Conservation (phyloP, 2,113 vertebrate species). For the Scomber scombrus region DNA sequence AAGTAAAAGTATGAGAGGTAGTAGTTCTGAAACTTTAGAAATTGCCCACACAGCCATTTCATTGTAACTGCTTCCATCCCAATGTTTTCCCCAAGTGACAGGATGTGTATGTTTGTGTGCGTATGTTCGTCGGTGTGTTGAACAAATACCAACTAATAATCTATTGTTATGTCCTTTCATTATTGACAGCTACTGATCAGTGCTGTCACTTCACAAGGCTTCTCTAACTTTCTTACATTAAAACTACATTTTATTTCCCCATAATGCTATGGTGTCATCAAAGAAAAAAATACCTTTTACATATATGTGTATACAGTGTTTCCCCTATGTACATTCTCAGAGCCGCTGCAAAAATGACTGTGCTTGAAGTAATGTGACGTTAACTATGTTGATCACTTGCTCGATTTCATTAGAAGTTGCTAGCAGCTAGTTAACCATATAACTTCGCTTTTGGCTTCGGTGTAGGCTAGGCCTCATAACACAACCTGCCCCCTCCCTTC, state of each 20-base stretch:
- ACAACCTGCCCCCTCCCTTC: no score
- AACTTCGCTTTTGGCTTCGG: no score
- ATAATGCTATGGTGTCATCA: conserved; percentile 19
- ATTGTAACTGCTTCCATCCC: neutral
- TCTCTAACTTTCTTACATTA: neutral
- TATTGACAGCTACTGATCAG: conserved; percentile 24
- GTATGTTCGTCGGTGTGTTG: conserved; percentile 13
- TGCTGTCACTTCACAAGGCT: conserved; percentile 35
- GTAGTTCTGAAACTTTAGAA: conserved; percentile 56
- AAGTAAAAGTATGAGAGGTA: conserved; percentile 43
- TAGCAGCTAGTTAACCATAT: no score
- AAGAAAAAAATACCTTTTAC: conserved; percentile 7
- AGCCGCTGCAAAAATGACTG: no score
- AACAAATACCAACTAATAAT: conserved; percentile 33
- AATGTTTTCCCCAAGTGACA: conserved; percentile 36
- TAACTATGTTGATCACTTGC: no score
- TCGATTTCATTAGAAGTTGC: no score
- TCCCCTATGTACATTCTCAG: no score
- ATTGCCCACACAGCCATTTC: conserved; percentile 44
- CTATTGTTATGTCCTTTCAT: conserved; percentile 33
- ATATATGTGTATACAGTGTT: neutral
- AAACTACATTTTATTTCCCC: conserved; percentile 20
- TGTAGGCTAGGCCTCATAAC: no score
- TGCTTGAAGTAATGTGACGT: no score
- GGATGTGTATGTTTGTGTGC: conserved; percentile 5